Evolutionary conservation across 92 coral and sea anemone species (phyloP).

Genomic region (Meandrina meandrites): DNA sequence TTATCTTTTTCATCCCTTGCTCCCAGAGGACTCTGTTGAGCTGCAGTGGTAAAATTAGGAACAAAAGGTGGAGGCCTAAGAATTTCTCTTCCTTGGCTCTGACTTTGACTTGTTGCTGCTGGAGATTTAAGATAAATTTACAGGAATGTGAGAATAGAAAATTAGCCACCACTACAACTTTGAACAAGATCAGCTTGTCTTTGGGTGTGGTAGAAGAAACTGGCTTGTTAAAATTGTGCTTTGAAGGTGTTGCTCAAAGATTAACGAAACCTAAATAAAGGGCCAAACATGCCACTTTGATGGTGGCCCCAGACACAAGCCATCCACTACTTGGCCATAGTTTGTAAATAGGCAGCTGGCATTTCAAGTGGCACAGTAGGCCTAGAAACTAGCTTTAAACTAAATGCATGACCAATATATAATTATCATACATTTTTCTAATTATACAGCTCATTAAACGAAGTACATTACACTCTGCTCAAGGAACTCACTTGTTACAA

Average conservation of each 20-base stretch:
- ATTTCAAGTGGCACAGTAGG: too few relatives aligned
- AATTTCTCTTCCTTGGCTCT: constrained; percentile 44
- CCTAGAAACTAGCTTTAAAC: too few relatives aligned
- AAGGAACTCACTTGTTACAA: constrained; percentile 11
- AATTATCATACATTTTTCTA: too few relatives aligned
- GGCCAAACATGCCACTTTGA: too few relatives aligned
- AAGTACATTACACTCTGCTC: not conserved
- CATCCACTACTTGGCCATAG: too few relatives aligned
- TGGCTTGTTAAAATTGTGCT: too few relatives aligned
- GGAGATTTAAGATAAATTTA: not conserved
- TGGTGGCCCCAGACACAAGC: too few relatives aligned
- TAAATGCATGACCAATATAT: too few relatives aligned
- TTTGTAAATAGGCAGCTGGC: too few relatives aligned
- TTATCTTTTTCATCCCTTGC: constrained; percentile 13
- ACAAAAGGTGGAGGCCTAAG: constrained; percentile 60
- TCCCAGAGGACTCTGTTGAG: not conserved
- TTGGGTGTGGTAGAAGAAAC: not conserved
- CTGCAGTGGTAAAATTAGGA: not conserved
- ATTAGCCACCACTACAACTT: not conserved
- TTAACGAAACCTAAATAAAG: too few relatives aligned
- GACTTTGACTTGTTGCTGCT: constrained; percentile 13
- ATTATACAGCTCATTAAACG: too few relatives aligned
- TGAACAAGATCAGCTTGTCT: not conserved
- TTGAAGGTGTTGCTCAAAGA: too few relatives aligned
- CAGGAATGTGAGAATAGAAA: not conserved